phyloP scores from a whole-genome alignment of 1,140 invertebrate species.

The Globodera rostochiensis region DNA sequence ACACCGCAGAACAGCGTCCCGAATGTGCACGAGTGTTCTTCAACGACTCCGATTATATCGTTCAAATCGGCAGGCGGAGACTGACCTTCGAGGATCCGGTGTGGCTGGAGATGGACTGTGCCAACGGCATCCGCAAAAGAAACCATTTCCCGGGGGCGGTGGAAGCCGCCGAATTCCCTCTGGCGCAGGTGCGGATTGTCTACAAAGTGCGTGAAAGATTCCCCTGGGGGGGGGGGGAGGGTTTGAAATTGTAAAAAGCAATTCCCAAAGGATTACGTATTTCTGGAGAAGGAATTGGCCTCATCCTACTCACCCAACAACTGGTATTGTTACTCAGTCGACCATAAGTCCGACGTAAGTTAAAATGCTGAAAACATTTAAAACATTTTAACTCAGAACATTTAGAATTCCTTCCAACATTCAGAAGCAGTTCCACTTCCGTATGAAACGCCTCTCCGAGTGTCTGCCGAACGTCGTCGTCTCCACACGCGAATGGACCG shows the following conservation, averaged over 20 bases:
- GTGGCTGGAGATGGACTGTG: conserved; percentile 23
- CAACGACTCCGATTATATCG: conserved; percentile 20
- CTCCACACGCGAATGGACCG: conserved; percentile 2
- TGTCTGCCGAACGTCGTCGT: conserved; percentile 31
- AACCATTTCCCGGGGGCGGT: conserved; percentile 4
- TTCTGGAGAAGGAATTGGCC: conserved; percentile 33
- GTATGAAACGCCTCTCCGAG: conserved; percentile 9
- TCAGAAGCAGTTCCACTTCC: conserved; percentile 11
- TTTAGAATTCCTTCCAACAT: neutral
- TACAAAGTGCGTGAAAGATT: conserved; percentile 28
- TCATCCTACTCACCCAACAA: conserved; percentile 30
- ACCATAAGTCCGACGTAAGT: conserved; percentile 23
- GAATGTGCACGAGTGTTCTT: neutral
- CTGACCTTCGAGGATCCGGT: conserved; percentile 13
- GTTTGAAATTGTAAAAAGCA: neutral
- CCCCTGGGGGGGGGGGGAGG: no score
- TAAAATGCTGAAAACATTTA: neutral
- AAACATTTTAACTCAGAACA: no score
- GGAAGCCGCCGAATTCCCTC: conserved; percentile 18
- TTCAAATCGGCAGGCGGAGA: neutral
- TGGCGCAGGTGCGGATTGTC: conserved; percentile 31
- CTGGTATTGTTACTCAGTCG: conserved; percentile 35
- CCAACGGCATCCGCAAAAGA: conserved; percentile 6
- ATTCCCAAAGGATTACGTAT: conserved; percentile 22
- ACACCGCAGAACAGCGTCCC: neutral